These are phyloP conservation scores for Aldabrachelys gigantea DNA, from an alignment of 2,113 vertebrate genomes.

Conservation along the genomic window DNA sequence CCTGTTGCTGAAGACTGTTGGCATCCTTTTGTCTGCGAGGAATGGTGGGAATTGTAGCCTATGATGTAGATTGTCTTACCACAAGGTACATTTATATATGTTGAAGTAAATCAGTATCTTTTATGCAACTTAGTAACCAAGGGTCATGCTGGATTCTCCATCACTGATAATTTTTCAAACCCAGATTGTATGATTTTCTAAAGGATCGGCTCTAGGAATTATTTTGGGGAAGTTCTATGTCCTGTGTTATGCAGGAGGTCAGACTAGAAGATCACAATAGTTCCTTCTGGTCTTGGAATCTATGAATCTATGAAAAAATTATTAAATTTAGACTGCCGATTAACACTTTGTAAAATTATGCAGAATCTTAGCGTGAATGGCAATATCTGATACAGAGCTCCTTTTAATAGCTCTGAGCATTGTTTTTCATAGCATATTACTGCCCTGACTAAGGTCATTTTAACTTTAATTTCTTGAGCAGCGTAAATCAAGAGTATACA, in stretches of 20 bases:
- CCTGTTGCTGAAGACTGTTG: too few relatives aligned
- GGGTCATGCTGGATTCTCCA: background rate
- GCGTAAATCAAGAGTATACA: background rate
- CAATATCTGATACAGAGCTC: background rate
- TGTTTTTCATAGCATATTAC: constrained; percentile 45
- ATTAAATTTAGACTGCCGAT: constrained; percentile 23
- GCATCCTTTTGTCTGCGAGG: too few relatives aligned
- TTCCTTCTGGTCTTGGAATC: background rate
- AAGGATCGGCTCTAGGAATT: background rate
- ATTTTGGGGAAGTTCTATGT: background rate
- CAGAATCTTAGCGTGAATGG: background rate
- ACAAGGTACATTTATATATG: background rate
- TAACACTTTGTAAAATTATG: constrained; percentile 28
- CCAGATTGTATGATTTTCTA: background rate
- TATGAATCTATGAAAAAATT: background rate
- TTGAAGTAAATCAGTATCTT: background rate
- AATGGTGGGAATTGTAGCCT: too few relatives aligned
- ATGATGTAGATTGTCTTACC: background rate
- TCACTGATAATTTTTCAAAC: background rate
- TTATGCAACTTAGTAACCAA: background rate
- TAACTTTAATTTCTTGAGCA: constrained; percentile 29
- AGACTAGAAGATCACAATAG: background rate
- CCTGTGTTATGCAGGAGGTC: background rate
- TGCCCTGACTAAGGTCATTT: constrained; percentile 62
- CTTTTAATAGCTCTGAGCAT: constrained; percentile 49